Percentiles rank a stretch among this genome's conserved stretches.
Conservation (phyloP, 2,888 invertebrate genomes). For the Epinotia nisella region DNA sequence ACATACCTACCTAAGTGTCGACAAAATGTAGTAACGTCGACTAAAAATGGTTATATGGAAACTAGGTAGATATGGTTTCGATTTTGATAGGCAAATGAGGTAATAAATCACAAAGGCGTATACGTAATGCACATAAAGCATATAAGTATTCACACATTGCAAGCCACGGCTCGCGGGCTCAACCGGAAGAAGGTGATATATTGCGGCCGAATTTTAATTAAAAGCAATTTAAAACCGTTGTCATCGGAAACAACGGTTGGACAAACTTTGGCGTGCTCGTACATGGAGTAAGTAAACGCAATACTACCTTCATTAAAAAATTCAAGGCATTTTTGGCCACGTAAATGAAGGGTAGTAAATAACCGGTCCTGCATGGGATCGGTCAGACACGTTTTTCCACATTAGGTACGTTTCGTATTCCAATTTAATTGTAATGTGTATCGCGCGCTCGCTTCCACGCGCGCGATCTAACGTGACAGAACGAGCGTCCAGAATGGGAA, state of each 20-base stretch:
- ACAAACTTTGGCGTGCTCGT: slow-evolving; percentile 16
- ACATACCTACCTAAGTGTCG: no score
- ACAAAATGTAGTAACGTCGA: no score
- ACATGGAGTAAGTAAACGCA: slow-evolving; percentile 15
- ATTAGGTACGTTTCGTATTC: no score
- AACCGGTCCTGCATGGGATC: neutral
- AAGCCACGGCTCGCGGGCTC: slow-evolving; percentile 46
- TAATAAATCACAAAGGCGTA: slow-evolving; percentile 42
- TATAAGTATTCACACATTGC: slow-evolving; percentile 50
- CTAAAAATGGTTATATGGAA: no score
- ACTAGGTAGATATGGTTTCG: neutral
- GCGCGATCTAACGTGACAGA: no score
- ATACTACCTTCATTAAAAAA: slow-evolving; percentile 11
- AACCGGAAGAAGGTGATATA: slow-evolving; percentile 63
- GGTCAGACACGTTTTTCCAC: neutral
- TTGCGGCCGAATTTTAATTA: slow-evolving; percentile 64
- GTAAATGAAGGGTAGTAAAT: neutral
- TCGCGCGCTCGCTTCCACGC: no score
- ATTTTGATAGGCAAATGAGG: slow-evolving; percentile 21
- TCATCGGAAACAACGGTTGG: slow-evolving; percentile 50
- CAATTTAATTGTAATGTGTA: no score
- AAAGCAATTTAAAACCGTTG: slow-evolving; percentile 62
- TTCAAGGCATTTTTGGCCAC: neutral
- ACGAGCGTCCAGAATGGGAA: no score
- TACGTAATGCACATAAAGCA: slow-evolving; percentile 51